A percentile compares a stretch with the other conserved stretches of the same genome.
phyloP scores from a whole-genome alignment of 2,113 vertebrate genomes.

The Oophaga pumilio region DNA sequence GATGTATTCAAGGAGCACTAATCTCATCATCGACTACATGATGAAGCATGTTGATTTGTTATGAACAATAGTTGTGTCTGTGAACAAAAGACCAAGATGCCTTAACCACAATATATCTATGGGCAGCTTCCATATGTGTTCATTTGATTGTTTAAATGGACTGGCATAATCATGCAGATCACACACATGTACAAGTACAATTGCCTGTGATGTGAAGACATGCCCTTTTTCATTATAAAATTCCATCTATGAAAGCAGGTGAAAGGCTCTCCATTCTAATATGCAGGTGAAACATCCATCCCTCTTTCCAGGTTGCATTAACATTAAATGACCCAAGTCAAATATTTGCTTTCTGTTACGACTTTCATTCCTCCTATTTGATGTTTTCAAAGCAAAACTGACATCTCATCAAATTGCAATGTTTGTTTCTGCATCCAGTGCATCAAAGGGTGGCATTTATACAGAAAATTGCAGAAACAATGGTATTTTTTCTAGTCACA shows the following conservation, averaged over 20 bases:
- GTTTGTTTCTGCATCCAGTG: constrained; percentile 71
- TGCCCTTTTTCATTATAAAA: neutral
- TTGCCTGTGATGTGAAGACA: neutral
- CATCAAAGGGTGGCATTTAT: constrained; percentile 79
- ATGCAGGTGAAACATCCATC: constrained; percentile 73
- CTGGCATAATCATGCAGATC: neutral
- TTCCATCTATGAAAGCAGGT: constrained; percentile 65
- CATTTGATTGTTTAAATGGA: neutral
- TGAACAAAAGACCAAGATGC: neutral
- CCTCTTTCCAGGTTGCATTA: constrained; percentile 72
- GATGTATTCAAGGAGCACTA: too few species aligned
- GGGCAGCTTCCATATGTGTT: neutral
- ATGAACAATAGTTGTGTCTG: neutral
- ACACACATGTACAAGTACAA: neutral
- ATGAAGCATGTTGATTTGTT: neutral
- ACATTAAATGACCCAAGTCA: constrained; percentile 72
- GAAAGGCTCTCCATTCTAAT: constrained; percentile 74
- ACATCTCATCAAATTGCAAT: constrained; percentile 79
- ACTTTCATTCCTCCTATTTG: constrained; percentile 81
- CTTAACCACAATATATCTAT: neutral
- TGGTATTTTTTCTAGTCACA: constrained; percentile 72
- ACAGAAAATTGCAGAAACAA: constrained; percentile 74
- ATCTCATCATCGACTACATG: too few species aligned
- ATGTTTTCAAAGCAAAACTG: constrained; percentile 79
- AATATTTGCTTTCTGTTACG: constrained; percentile 78